A percentile compares a stretch with the other conserved stretches of the same genome.
Conservation (phyloP, 2,888 invertebrate genomes). For the Mimachlamys varia region DNA sequence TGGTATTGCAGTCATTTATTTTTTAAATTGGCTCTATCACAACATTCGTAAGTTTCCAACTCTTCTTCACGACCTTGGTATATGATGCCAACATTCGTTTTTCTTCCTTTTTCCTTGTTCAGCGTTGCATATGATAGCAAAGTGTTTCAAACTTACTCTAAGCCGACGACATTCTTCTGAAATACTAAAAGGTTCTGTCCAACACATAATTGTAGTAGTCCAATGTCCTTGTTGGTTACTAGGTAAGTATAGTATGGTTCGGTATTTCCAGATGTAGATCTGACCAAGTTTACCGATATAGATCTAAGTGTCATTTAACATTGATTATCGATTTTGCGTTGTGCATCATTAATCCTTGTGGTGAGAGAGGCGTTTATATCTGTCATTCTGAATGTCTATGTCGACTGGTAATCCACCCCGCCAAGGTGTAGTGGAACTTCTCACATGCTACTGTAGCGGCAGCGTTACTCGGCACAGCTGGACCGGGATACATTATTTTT, state of each 20-base stretch:
- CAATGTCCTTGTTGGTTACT: not conserved
- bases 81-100: no score
- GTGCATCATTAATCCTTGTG: not conserved
- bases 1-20: no score
- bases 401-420: not conserved
- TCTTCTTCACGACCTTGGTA: no score
- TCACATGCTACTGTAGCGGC: not conserved
- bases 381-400: not conserved
- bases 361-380: not conserved
- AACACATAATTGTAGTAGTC: not conserved
- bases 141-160: no score
- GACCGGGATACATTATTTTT: not conserved
- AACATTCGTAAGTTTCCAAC: no score
- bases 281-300: not conserved
- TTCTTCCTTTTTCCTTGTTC: no score
- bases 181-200: not conserved
- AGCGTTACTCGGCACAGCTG: not conserved
- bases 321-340: conserved; percentile 7
- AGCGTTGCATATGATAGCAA: no score
- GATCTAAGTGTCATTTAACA: not conserved
- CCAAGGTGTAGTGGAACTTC: no score
- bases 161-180: no score
- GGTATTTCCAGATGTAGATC: not conserved
- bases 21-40: no score
- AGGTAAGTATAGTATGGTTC: not conserved